Evolutionary conservation across 2,888 invertebrate species (phyloP).

Genomic region (Idaea straminata): DNA sequence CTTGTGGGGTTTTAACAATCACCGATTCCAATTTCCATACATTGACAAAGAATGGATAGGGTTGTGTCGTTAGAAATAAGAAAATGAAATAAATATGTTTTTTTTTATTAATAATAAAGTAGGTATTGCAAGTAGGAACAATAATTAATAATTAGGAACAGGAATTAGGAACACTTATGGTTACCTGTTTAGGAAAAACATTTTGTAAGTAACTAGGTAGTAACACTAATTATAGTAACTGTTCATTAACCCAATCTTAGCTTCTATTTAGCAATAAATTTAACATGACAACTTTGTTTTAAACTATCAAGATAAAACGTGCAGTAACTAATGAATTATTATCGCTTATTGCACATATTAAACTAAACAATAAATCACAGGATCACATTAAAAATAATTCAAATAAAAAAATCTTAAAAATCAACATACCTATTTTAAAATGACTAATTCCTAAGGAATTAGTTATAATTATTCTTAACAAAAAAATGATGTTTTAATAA

Average conservation of each 20-base stretch:
- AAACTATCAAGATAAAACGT: slow-evolving; percentile 8
- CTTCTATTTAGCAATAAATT: slow-evolving; percentile 8
- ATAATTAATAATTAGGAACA: slow-evolving; percentile 4
- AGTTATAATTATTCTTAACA: slow-evolving; percentile 6
- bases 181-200: slow-evolving; percentile 2
- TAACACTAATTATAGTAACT: slow-evolving; percentile 7
- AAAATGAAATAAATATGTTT: slow-evolving; percentile 8
- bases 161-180: slow-evolving; percentile 1
- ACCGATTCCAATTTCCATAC: slow-evolving; percentile 11
- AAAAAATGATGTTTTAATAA: slow-evolving; percentile 8
- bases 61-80: slow-evolving; percentile 8
- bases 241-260: slow-evolving; percentile 9
- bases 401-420: slow-evolving; percentile 5
- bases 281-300: slow-evolving; percentile 6
- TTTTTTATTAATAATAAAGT: slow-evolving; percentile 8
- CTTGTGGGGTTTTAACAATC: too few species aligned
- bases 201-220: slow-evolving; percentile 2
- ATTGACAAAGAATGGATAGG: slow-evolving; percentile 13
- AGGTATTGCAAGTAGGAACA: slow-evolving; percentile 6
- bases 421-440: neutral
- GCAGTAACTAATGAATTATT: slow-evolving; percentile 11
- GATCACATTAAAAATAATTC: too few species aligned
- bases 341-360: slow-evolving; percentile 10
- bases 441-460: neutral
- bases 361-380: slow-evolving; percentile 10